Evolutionary conservation across 1,140 invertebrate genomes (phyloP).

Genomic region (Formica selysi): DNA sequence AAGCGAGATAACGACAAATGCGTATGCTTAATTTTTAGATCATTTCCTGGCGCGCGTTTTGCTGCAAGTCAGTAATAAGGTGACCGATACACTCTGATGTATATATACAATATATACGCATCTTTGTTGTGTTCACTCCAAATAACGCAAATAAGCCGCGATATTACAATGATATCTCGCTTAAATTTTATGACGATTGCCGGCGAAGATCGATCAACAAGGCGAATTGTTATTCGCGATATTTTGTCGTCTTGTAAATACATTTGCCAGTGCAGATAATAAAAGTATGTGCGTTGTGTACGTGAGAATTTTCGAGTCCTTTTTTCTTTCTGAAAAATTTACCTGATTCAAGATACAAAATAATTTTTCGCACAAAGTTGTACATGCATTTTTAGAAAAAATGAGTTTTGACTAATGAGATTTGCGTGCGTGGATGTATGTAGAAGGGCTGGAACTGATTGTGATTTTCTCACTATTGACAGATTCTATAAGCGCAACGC

Average conservation of each 20-base stretch:
- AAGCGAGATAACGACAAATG: slow-evolving; percentile 37
- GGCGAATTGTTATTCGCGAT: neutral
- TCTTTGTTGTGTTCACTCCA: slow-evolving; percentile 38
- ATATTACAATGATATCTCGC: neutral
- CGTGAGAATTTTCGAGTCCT: slow-evolving; percentile 39
- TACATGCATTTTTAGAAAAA: slow-evolving; percentile 35
- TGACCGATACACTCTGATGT: slow-evolving; percentile 39
- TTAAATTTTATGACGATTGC: neutral
- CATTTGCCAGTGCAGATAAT: neutral
- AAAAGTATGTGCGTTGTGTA: slow-evolving; percentile 17
- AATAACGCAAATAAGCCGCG: slow-evolving; percentile 2
- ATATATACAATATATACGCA: slow-evolving; percentile 47
- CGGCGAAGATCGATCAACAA: neutral
- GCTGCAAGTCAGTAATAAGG: slow-evolving; percentile 32
- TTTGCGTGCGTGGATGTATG: neutral
- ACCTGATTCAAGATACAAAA: slow-evolving; percentile 34
- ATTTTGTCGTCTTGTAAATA: slow-evolving; percentile 54
- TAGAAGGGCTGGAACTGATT: slow-evolving; percentile 36
- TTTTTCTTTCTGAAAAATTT: slow-evolving; percentile 40
- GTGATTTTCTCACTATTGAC: slow-evolving; percentile 5
- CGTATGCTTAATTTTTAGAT: slow-evolving; percentile 44
- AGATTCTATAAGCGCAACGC: neutral
- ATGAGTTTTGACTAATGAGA: slow-evolving; percentile 33
- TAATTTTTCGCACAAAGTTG: slow-evolving; percentile 43
- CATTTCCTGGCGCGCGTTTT: slow-evolving; percentile 50